Evolutionary conservation across 1,140 invertebrate genomes (phyloP).

Genomic region (Dreissena polymorpha): DNA sequence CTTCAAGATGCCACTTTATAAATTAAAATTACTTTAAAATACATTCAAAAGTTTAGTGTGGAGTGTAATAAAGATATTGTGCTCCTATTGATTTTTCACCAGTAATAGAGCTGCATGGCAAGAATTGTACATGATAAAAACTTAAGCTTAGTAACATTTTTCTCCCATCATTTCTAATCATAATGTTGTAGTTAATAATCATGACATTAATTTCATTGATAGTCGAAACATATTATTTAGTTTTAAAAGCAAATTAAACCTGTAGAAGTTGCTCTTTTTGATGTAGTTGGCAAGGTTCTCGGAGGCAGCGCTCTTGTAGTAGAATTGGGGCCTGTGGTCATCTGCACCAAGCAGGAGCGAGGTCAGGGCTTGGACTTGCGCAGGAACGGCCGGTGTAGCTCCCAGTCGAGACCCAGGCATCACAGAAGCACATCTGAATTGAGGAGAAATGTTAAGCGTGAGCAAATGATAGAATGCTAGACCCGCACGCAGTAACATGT

Average conservation of each 20-base stretch:
- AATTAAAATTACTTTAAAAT: no score
- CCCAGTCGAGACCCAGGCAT: constrained; percentile 74
- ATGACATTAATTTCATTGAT: no score
- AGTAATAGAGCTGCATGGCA: constrained; percentile 67
- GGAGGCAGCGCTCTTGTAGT: constrained; percentile 68
- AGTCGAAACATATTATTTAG: no score
- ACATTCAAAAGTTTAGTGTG: no score
- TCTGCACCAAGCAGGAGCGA: constrained; percentile 61
- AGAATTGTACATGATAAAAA: constrained; percentile 61
- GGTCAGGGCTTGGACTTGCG: constrained; percentile 71
- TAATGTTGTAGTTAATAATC: neutral
- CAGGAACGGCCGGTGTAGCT: constrained; percentile 74
- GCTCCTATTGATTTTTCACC: constrained; percentile 67
- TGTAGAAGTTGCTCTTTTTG: constrained; percentile 72
- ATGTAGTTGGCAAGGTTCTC: constrained; percentile 74
- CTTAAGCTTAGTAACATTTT: constrained; percentile 63
- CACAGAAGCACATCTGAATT: constrained; percentile 73
- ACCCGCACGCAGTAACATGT: no score
- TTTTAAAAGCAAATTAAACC: constrained; percentile 1
- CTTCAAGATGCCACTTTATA: no score
- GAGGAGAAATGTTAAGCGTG: neutral
- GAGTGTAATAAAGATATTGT: no score
- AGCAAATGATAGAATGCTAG: no score
- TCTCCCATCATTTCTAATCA: constrained; percentile 39
- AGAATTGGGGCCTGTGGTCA: constrained; percentile 62